A percentile compares a stretch with the other conserved stretches of the same genome.
Conservation (phyloP, 2,888 invertebrate species). For the Tetrapedia diversipes region DNA sequence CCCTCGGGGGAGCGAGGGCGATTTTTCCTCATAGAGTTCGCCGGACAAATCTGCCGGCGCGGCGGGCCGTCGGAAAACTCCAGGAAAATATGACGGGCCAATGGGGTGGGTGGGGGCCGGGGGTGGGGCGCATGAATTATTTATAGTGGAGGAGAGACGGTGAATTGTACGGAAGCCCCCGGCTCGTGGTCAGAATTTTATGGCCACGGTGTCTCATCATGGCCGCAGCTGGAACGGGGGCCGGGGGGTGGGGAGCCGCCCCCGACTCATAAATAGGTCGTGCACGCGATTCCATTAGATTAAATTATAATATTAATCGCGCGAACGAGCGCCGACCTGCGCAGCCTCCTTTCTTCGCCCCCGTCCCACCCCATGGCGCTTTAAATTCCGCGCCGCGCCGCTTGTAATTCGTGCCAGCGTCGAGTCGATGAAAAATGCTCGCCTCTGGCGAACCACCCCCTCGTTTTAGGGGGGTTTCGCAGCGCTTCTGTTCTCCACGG, state of each 20-base stretch:
- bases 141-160: slow-evolving; percentile 65
- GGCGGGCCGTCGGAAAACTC: slow-evolving; percentile 45
- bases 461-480: background rate
- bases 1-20: background rate
- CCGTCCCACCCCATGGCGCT: too few relatives aligned
- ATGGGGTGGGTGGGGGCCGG: too few relatives aligned
- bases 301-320: slow-evolving; percentile 72
- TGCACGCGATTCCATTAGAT: slow-evolving; percentile 65
- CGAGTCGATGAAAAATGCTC: slow-evolving; percentile 36
- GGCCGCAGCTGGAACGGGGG: slow-evolving; percentile 7
- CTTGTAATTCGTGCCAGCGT: slow-evolving; percentile 27
- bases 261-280: slow-evolving; percentile 64
- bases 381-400: slow-evolving; percentile 37
- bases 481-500: too few relatives aligned
- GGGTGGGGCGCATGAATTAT: slow-evolving; percentile 66
- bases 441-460: background rate
- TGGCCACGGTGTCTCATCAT: slow-evolving; percentile 56
- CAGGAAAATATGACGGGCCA: slow-evolving; percentile 61
- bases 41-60: slow-evolving; percentile 40
- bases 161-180: slow-evolving; percentile 54
- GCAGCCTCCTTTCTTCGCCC: slow-evolving; percentile 13
- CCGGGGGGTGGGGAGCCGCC: background rate
- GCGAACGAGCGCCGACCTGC: slow-evolving; percentile 33
- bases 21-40: slow-evolving; percentile 27
- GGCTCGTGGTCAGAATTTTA: slow-evolving; percentile 64